Evolutionary conservation across 2,797 vertebrate genomes (phyloP), one percentile per base, ranked within the genome.

Genomic region (Pyrrhura leucotis): DNA sequence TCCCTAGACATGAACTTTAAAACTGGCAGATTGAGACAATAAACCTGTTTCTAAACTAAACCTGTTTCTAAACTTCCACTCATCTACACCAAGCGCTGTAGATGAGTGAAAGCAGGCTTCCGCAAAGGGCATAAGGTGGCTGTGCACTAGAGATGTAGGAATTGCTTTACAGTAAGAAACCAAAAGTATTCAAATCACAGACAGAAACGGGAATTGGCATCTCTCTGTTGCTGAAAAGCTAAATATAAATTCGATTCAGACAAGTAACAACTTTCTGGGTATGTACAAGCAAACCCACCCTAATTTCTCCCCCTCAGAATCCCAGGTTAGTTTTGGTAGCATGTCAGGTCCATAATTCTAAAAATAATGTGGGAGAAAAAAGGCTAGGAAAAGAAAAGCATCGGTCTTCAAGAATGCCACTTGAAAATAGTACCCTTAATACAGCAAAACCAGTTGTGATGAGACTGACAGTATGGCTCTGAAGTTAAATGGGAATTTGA

Each of bases 221-320:
- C 12, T 73, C 26, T 78, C 6, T 73, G 33, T 53, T 75, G 35
- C 50, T 4, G 14, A 66, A 47, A 75, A 89, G 29, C 69, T 72
- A 61, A 39, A 81, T 91, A 88, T 54, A 76, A 71, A 31, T 51
- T 66, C 48, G 21, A 66, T 85, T 90, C 7, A 4, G n/a, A 22
- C 16, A 48, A 10, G 16, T 25, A 28, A 31, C 8, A 54, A 7
- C 29, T 68, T 84, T 84, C 75, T 71, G 42, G 37, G 69, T 10
- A 50, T n/a, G 29, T 21, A 26, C 9, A 1, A 5, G 11, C 28
- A 20, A 13, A 2, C 0, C 3, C 16, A 33, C 11, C 9, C 21
- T 82, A 10, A 45, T 91, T 74, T 63, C 25, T 88, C 3, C 22
- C 12, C 6, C 14, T 92, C 15, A 40, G 42, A 90, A 75, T 45